These are phyloP conservation scores for Ellobium chinense DNA, from an alignment of 2,888 invertebrate species.

Conservation along the genomic window DNA sequence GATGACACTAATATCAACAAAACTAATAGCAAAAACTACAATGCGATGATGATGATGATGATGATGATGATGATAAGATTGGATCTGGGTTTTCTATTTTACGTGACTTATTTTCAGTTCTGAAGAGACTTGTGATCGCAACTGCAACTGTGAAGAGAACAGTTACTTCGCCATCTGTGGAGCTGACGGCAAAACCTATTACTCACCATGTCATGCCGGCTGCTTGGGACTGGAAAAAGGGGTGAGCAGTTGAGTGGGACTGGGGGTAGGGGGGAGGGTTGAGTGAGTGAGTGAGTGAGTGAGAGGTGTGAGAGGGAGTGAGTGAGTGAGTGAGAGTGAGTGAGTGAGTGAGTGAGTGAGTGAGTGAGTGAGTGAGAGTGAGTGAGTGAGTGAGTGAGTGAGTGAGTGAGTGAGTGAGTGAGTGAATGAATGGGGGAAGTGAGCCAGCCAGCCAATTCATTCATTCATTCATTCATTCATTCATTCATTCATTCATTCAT, in stretches of 20 bases:
- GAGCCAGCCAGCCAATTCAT: no score
- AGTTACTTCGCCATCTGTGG: slow-evolving; percentile 52
- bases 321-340: neutral
- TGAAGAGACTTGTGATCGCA: neutral
- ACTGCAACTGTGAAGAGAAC: slow-evolving; percentile 51
- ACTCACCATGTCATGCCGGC: slow-evolving; percentile 56
- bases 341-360: neutral
- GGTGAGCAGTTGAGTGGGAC: neutral
- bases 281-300: no score
- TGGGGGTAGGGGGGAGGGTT: neutral
- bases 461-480: no score
- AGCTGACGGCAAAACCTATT: slow-evolving; percentile 50
- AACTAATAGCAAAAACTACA: neutral
- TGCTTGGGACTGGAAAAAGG: slow-evolving; percentile 17
- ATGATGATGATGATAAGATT: neutral
- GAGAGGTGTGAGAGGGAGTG: neutral
- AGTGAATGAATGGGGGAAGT: neutral
- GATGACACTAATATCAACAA: neutral
- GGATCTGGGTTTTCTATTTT: neutral
- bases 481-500: no score
- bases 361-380: neutral
- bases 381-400: neutral
- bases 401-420: neutral
- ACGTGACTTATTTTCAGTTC: neutral
- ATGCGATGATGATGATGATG: neutral